A percentile compares a stretch with the other conserved stretches of the same genome.
These are phyloP conservation scores for Ennomos fuscantarius DNA, from an alignment of 2,888 invertebrate genomes.

Conservation along the genomic window DNA sequence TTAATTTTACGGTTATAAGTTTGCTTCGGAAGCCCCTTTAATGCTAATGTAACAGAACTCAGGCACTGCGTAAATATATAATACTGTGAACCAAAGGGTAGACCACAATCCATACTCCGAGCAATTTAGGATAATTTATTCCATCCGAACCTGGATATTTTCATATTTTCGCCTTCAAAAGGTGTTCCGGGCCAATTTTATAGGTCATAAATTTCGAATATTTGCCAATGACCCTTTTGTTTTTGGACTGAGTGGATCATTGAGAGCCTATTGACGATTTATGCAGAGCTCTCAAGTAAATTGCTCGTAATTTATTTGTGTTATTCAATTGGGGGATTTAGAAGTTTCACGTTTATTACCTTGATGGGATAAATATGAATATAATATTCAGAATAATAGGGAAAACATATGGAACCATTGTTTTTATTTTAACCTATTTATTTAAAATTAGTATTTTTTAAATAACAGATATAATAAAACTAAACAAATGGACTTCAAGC, in stretches of 20 bases:
- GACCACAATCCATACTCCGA: slow-evolving; percentile 57
- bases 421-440: no score
- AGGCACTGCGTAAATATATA: slow-evolving; percentile 5
- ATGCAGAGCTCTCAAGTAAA: slow-evolving; percentile 54
- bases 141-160: slow-evolving; percentile 46
- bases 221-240: slow-evolving; percentile 56
- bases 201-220: slow-evolving; percentile 63
- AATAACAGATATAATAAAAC: no score
- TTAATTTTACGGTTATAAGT: no score
- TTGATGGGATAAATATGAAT: not conserved
- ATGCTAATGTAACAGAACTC: not conserved
- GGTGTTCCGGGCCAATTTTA: slow-evolving; percentile 57
- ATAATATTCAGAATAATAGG: no score
- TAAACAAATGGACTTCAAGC: no score
- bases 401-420: no score
- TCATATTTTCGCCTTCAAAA: slow-evolving; percentile 54
- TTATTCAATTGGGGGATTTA: slow-evolving; percentile 28
- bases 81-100: slow-evolving; percentile 54
- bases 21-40: not conserved
- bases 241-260: slow-evolving; percentile 55
- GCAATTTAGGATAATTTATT: slow-evolving; percentile 64
- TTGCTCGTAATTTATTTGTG: slow-evolving; percentile 51
- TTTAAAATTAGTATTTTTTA: no score
- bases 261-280: slow-evolving; percentile 56
- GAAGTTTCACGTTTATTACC: slow-evolving; percentile 6